Base-by-base conservation (phyloP, 2,888 invertebrate genomes). In the Blastobasis adustella region DNA sequence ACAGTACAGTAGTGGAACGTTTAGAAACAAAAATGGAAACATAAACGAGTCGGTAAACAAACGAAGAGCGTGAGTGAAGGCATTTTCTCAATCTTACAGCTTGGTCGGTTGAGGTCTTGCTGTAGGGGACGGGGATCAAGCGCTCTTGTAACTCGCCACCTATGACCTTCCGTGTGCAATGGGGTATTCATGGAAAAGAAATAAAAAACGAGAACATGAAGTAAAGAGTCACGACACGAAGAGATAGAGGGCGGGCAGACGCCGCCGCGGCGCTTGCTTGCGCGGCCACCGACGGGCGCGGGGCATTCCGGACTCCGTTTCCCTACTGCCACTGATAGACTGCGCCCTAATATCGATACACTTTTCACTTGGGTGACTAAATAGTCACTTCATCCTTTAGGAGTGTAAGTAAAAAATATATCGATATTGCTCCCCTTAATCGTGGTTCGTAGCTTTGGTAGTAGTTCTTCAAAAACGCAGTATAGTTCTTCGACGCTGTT, bases 21-120 rank as follows among this genome's bases (percentile, higher is more conserved):
- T 74, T 65, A 73, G 71, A 73, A 76, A 71, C 67, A 65, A 67
- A 78, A 79, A 72, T 68, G 63, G 69, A 79, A 80, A 76, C 66
- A 69, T 69, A 80, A 77, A 77, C 71, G 65, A 72, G 71, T 71
- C 62, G 67, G 66, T 64, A 76, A 72, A 69, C 68, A 77, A 74
- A 74, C 68, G 60, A 48, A 55, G 49, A 50, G 57, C 49, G 51
- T 47, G 51, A 51, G 47, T 46, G 50, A 54, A 53, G 62, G 39
- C 49, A 10, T 43, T 42, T 43, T 43, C 36, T 43, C 41, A 73
- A 73, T 94, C 98, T 98, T 98, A 98, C 98, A 96, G 98, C 98
- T 96, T 98, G 98, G 93, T 98, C 98, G 92, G 98, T 98, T 91
- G 97, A 97, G 91, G 96, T 97, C 96, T 98, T 98, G 97, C 98